These are phyloP conservation scores for Saturnia japonica DNA, from an alignment of 2,888 invertebrate species.

Conservation along the genomic window DNA sequence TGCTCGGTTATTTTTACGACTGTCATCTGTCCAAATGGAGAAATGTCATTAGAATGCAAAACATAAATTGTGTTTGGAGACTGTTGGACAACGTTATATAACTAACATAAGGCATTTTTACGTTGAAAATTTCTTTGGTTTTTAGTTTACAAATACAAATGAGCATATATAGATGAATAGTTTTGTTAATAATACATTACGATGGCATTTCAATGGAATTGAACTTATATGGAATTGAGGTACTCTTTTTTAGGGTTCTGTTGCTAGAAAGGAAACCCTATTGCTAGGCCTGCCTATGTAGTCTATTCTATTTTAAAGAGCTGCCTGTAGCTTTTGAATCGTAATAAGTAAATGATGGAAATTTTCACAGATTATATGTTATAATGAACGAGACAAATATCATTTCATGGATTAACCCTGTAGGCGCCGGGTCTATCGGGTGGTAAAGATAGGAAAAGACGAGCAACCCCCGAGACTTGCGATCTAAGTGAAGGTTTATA, in stretches of 20 bases:
- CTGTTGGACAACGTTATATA: too few relatives aligned
- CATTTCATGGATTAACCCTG: too few relatives aligned
- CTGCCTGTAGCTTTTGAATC: neutral
- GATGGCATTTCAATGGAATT: neutral
- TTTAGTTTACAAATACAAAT: neutral
- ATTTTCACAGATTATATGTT: neutral
- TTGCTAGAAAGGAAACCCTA: neutral
- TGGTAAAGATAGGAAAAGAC: too few relatives aligned
- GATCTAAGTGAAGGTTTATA: too few relatives aligned
- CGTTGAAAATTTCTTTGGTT: conserved; percentile 1
- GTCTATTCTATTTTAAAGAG: neutral
- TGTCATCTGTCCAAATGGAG: conserved; percentile 29
- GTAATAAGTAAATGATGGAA: neutral
- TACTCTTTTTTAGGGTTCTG: neutral
- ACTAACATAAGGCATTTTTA: conserved; percentile 19
- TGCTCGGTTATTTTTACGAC: conserved; percentile 23
- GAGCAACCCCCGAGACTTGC: too few relatives aligned
- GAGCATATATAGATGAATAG: neutral
- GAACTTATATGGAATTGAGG: neutral
- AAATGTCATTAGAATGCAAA: conserved; percentile 49
- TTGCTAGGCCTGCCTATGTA: neutral
- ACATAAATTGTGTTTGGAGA: conserved; percentile 17
- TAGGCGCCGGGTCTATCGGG: too few relatives aligned
- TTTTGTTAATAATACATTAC: neutral
- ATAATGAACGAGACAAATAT: too few relatives aligned